Conservation (phyloP, 2,113 vertebrate genomes). For the Alaudala cheleensis region DNA sequence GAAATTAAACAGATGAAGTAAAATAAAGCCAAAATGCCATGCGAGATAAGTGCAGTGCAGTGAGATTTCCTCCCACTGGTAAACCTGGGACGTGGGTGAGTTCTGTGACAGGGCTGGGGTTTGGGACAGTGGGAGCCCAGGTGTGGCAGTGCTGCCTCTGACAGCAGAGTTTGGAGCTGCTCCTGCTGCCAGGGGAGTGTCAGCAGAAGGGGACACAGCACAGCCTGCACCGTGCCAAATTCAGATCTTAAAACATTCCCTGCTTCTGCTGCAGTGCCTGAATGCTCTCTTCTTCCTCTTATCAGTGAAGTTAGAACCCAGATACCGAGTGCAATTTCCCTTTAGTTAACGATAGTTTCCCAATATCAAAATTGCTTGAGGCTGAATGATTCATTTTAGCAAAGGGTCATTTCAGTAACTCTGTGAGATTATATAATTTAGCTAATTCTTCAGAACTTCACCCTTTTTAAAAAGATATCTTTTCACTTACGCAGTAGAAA, state of each 20-base stretch:
- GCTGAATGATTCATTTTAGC: background rate
- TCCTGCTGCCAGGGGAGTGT: background rate
- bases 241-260: background rate
- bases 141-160: background rate
- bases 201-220: background rate
- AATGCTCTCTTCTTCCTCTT: background rate
- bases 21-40: background rate
- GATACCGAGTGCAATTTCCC: background rate
- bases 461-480: background rate
- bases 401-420: background rate
- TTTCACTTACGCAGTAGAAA: background rate
- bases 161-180: background rate
- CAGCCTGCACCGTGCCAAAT: background rate
- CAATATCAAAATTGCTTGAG: background rate
- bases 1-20: background rate
- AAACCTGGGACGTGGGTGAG: background rate
- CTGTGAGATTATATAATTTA: background rate
- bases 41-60: background rate
- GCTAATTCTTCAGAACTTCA: constrained; percentile 19
- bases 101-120: background rate
- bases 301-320: background rate
- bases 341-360: background rate
- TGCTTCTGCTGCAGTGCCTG: background rate
- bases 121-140: background rate
- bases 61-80: background rate